Evolutionary conservation across 2,888 invertebrate species (phyloP), one percentile per base, ranked within the genome.

Genomic region (Podabrus alpinus): DNA sequence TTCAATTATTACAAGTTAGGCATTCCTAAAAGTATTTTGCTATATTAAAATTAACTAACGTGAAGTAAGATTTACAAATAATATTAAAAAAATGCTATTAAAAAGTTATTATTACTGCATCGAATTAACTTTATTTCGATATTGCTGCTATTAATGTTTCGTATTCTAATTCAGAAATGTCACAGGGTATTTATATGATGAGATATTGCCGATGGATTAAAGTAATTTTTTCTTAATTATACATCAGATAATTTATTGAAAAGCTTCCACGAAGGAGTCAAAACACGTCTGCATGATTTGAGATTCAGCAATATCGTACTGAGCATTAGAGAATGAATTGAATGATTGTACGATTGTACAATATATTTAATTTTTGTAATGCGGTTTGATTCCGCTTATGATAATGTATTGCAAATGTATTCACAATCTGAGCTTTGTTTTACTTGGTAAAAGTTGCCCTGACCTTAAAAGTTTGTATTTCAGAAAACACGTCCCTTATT

Each of bases 381-480:
- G n/a, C 45, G 45, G 45, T 7, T 45, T 45, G 45, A 45, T 45
- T 45, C 45, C 45, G 45, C 13, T 45, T 45, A 45, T 45, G 45
- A 45, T 45, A 45, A 45, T 45, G n/a, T 45, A 45, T 45, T 45
- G 45, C 45, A 45, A 45, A 45, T 45, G 45, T 45, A 45, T 45
- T 45, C 45, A 45, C 45, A 45, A 45, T n/a, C 9, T 45, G 62
- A 64, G 17, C 62, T 64, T 64, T 64, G 62, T 19, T 19, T 64
- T 64, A 64, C 21, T 17, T 64, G 62, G 79, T 79, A 79, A 79
- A 79, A 79, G 79, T 79, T 79, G 79, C 77, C 76, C 75, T 78
- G 77, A 77, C 79, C 79, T 79, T 79, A 79, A 79, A 79, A 72
- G 79, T 69, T 73, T 64, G 45, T 9, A 73, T 45, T 25, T 61